Base-by-base conservation (phyloP, 92 coral and sea anemone genomes). In the Muricea muricata region DNA sequence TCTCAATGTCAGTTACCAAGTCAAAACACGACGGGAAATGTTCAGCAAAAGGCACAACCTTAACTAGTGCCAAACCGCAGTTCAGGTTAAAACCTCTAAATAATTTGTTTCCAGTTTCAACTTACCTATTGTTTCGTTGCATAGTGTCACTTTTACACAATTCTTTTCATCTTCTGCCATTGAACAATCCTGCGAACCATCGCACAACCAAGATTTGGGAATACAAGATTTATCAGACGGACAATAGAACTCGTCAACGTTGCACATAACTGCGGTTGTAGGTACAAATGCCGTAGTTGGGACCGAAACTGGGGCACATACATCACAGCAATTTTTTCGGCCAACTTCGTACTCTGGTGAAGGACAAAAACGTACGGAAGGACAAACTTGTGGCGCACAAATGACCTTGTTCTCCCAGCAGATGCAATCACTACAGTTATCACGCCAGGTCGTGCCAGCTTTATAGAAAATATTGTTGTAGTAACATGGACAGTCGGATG, bases 361-460 rank as follows among this genome's bases (percentile, higher is more conserved):
- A 48, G 80, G 80, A 75, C 80, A 75, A 20, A 21, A 75, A 21
- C 42, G 6, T 2, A 75, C 80, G 29, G 65, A 58, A 15, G 63
- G 41, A 32, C 80, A 75, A 10, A 58, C 39, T 75, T 24, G 29
- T 24, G 31, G 31, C 7, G 52, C 6, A 50, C 80, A 75, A 2
- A 47, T 32, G 42, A 47, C 80, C 42, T 75, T 75, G 37, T 75
- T 75, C 32, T 47, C 80, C 80, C 80, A 75, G 35, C 80, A 75
- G 56, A 75, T 75, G 52, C 80, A 75, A 1, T 75, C 65, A 34
- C 80, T 75, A 28, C 80, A 75, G 55, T 75, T 75, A n/a, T 23
- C n/a, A 46, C 11, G 20, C 80, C 80, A 75, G 26, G 65, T 50
- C 18, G 80, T 9, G 15, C 80, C 80, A 52, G 80, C 12, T 75